Percentiles rank a stretch among this genome's conserved stretches.
Evolutionary conservation across 1,140 invertebrate genomes (phyloP).

Genomic region (Schlechtendalia chinensis): DNA sequence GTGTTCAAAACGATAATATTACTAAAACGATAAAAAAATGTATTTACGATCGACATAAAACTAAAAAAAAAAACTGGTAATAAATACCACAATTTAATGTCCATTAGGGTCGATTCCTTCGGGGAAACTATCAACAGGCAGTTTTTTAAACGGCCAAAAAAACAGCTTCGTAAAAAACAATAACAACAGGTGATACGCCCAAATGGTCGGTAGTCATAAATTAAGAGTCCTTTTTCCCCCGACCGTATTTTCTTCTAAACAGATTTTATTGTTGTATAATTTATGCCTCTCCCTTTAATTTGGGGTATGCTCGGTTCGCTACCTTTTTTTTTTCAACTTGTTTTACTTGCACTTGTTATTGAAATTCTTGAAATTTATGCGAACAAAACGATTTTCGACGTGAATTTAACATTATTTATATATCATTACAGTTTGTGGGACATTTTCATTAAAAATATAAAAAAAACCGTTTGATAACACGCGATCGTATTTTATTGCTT

Average conservation of each 20-base stretch:
- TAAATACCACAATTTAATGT: background rate
- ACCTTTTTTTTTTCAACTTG: background rate
- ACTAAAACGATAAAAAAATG: too few species aligned
- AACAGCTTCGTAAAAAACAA: slow-evolving; percentile 34
- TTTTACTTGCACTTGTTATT: background rate
- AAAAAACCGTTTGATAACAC: too few species aligned
- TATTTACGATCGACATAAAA: too few species aligned
- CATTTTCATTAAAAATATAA: too few species aligned
- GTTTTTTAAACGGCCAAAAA: background rate
- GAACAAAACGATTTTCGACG: too few species aligned
- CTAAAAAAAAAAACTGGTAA: too few species aligned
- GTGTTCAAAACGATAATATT: too few species aligned
- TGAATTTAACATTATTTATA: too few species aligned
- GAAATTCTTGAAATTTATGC: background rate
- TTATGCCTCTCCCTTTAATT: background rate
- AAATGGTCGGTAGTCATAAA: slow-evolving; percentile 29
- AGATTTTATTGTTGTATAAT: slow-evolving; percentile 37
- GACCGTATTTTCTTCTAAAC: slow-evolving; percentile 22
- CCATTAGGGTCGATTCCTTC: background rate
- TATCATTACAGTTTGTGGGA: too few species aligned
- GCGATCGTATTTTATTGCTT: too few species aligned
- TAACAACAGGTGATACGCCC: slow-evolving; percentile 42
- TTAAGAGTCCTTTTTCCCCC: slow-evolving; percentile 21
- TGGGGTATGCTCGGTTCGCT: background rate
- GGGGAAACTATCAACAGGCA: slow-evolving; percentile 5